Base-by-base conservation (phyloP, 2,113 vertebrate genomes). In the Mola mola region DNA sequence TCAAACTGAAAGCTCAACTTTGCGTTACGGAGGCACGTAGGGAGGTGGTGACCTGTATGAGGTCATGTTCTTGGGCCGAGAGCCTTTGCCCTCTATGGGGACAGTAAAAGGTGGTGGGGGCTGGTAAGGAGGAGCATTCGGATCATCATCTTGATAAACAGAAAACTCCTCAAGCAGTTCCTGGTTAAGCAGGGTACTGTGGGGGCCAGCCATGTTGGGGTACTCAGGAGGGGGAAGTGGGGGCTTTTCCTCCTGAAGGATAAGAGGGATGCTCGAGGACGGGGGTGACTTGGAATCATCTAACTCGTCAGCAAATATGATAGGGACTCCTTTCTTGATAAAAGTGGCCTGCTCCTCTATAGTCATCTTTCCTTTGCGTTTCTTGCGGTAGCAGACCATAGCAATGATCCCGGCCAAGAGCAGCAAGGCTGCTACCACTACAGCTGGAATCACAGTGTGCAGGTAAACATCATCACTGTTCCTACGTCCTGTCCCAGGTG, bases 31-130 rank as follows among this genome's bases (percentile, higher is more conserved):
- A 73, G 96, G 96, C 11, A 98, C 96, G 0, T 98, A 98, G 57
- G 96, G 96, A 1, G 96, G 96, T 4, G 96, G 96, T 20, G 96
- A 98, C 91, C 96, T 92, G 91, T 98, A 98, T 0, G 95, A 90
- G 90, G 96, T 97, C 96, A 98, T 98, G 93, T 98, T 98, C 90
- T 98, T 98, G 70, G 96, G 96, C 42, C 96, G 96, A 34, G 95
- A 96, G 75, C 96, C 96, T 88, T 97, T 98, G 52, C 95, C 94
- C 83, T 98, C 96, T 87, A 97, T 94, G 79, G 96, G 96, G 19
- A 95, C 91, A 0, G 95, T 95, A 85, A 98, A 98, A 24, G 96
- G 96, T 0, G 96, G 96, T 0, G 95, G 96, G 6, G 96, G 96
- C 88, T 97, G 95, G 83, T 98, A 98, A 53, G 96, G 96, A 0